These are phyloP conservation scores for Agrilus cyanescens DNA, from an alignment of 2,888 invertebrate genomes.

Conservation along the genomic window DNA sequence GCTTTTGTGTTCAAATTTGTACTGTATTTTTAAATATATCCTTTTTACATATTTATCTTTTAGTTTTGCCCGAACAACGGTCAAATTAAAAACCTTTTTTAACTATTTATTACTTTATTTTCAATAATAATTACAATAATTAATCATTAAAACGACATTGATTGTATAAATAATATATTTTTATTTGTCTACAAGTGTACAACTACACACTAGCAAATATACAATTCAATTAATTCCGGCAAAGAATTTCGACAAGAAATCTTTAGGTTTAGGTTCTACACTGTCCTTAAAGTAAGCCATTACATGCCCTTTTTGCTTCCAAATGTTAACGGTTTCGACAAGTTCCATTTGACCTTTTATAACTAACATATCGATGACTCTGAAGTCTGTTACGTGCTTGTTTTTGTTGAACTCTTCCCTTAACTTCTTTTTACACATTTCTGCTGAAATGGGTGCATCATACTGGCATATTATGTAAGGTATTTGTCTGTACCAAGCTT, in stretches of 20 bases:
- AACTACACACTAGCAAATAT: too few species aligned
- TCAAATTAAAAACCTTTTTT: too few species aligned
- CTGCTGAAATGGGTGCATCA: conserved; percentile 65
- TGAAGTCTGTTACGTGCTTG: conserved; percentile 66
- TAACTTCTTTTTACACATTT: conserved; percentile 59
- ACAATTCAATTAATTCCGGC: conserved; percentile 40
- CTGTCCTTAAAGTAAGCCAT: conserved; percentile 84
- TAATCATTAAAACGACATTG: too few species aligned
- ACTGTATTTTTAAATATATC: too few species aligned
- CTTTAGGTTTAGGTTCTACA: conserved; percentile 71
- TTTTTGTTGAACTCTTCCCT: conserved; percentile 69
- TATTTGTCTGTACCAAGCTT: conserved; percentile 87
- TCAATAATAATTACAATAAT: too few species aligned
- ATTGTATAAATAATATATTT: too few species aligned
- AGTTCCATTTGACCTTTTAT: conserved; percentile 96
- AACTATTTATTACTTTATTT: too few species aligned
- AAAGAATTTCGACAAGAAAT: conserved; percentile 87
- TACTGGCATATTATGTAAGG: conserved; percentile 77
- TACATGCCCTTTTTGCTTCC: conserved; percentile 82
- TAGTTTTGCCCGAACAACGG: too few species aligned
- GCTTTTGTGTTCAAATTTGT: too few species aligned
- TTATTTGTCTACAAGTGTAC: too few species aligned
- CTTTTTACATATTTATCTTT: too few species aligned
- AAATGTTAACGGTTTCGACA: conserved; percentile 70
- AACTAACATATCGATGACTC: conserved; percentile 84